Base-by-base conservation (phyloP, 1,140 invertebrate genomes). In the Hyposmocoma kahamanoa region DNA sequence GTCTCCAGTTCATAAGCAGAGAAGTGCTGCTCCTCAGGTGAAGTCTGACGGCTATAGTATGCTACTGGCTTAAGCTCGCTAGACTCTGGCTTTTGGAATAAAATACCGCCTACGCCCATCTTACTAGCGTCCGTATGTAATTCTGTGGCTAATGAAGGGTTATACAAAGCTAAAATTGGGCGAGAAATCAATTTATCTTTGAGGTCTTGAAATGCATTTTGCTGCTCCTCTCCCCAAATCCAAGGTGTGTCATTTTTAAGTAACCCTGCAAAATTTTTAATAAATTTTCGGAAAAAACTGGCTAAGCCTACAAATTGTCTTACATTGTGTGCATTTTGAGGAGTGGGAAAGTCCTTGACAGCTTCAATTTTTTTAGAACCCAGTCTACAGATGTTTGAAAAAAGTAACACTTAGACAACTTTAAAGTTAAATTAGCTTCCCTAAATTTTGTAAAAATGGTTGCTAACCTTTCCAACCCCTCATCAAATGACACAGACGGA, bases 371-470 rank as follows among this genome's bases (percentile, higher is more conserved):
- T 42, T 45, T 56, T 50, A 39, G 49, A 58, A 11, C 56, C 61
- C 3, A 69, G 44, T 62, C 46, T 6, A 69, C 53, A 42, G 55
- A 32, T 0, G 19, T 56, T 36, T 55, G 41, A 30, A 62, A 46
- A 42, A 78, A 76, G 8, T 26, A n/a, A 41, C 66, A 75, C 48
- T 82, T 80, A 1, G 38, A 22, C 3, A 58, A 28, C 6, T 65
- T 67, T 3, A 79, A 8, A 1, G 61, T 63, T 15, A 80, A 36
- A 26, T 50, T 42, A 3, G 56, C 53, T 3, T 53, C 3, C 34
- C 47, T 32, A 1, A 72, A 26, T n/a, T 13, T 39, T 22, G 45
- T 20, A 5, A 80, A 50, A 8, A 74, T 52, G 8, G 55, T 13
- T 9, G 49, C 8, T 15, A 87, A 22, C 15, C 63, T 46, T 13